A percentile compares a stretch with the other conserved stretches of the same genome.
These are phyloP conservation scores for Trachelus iudaicus DNA, from an alignment of 2,888 invertebrate species.

Conservation along the genomic window DNA sequence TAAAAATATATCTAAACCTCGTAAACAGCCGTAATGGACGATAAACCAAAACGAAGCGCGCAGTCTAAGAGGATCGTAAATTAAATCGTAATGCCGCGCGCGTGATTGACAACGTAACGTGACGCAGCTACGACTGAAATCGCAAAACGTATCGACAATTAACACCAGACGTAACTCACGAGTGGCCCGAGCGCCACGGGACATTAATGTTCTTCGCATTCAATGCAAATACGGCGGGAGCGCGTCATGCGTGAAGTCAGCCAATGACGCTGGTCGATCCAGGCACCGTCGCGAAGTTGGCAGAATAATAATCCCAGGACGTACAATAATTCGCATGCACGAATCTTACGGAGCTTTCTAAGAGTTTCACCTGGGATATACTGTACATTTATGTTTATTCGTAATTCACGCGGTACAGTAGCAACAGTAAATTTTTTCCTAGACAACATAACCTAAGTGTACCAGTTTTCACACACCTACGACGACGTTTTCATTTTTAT, in stretches of 20 bases:
- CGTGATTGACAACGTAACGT: conserved; percentile 35
- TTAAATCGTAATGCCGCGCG: conserved; percentile 24
- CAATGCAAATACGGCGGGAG: conserved; percentile 38
- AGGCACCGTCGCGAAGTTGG: not conserved
- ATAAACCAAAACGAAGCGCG: not conserved
- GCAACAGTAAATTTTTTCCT: no score
- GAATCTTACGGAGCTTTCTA: not conserved
- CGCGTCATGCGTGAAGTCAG: not conserved
- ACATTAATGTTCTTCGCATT: conserved; percentile 44
- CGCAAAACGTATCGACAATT: conserved; percentile 44
- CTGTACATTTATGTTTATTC: not conserved
- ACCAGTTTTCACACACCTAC: no score
- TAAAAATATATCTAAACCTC: not conserved
- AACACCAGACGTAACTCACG: conserved; percentile 46
- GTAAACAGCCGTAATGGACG: not conserved
- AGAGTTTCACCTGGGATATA: not conserved
- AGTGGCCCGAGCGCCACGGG: conserved; percentile 26
- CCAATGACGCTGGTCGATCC: not conserved
- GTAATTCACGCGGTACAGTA: no score
- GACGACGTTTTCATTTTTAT: no score
- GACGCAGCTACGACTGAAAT: conserved; percentile 30
- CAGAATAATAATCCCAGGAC: not conserved
- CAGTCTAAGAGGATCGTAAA: conserved; percentile 30
- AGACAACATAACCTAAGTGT: no score
- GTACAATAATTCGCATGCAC: not conserved